Evolutionary conservation across 2,113 vertebrate genomes (phyloP).

Genomic region (Sakesphorus luctuosus): DNA sequence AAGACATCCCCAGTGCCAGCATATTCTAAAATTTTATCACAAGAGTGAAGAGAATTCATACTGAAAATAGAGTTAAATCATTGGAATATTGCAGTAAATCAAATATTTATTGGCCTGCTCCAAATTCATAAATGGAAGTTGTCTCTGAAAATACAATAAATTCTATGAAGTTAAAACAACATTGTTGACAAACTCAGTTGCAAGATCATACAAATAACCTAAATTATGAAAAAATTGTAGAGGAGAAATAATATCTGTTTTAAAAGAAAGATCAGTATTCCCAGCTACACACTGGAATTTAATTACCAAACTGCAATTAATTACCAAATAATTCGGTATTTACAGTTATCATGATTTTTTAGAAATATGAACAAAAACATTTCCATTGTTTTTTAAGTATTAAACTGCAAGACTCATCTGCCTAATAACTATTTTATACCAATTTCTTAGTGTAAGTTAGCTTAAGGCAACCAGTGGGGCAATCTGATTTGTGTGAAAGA

Average conservation of each 20-base stretch:
- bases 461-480: not conserved
- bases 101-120: slow-evolving; percentile 29
- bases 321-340: not conserved
- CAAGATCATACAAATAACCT: not conserved
- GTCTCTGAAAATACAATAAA: slow-evolving; percentile 5
- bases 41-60: not conserved
- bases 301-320: not conserved
- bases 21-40: not conserved
- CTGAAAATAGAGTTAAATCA: not conserved
- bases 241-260: not conserved
- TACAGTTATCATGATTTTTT: not conserved
- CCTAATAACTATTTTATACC: not conserved
- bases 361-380: not conserved
- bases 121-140: slow-evolving; percentile 5
- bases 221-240: not conserved
- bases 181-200: not conserved
- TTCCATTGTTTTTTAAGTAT: not conserved
- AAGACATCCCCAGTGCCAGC: not conserved
- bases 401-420: not conserved
- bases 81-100: not conserved
- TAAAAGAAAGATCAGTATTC: not conserved
- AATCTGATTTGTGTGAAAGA: not conserved
- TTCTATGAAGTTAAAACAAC: slow-evolving; percentile 2
- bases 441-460: not conserved
- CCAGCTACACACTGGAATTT: not conserved